These are phyloP conservation scores for Ciconia maguari DNA, from an alignment of 2,113 vertebrate species.

Conservation along the genomic window DNA sequence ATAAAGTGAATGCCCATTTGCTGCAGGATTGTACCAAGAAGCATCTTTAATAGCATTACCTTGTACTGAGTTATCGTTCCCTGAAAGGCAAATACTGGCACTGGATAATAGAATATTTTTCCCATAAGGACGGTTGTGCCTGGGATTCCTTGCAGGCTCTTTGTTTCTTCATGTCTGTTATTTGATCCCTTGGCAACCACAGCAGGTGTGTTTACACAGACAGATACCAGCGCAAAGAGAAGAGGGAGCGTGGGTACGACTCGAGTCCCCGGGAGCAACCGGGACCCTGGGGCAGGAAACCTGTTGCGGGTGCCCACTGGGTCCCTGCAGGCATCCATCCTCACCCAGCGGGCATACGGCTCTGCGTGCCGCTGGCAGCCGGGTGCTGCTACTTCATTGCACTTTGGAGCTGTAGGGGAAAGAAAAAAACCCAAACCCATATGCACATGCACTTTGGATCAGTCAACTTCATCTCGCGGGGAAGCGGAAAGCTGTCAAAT, in stretches of 20 bases:
- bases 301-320: accelerated
- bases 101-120: slow-evolving; percentile 39
- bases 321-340: neutral
- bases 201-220: neutral
- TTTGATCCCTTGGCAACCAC: neutral
- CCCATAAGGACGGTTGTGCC: neutral
- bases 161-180: neutral
- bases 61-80: neutral
- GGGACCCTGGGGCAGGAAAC: neutral
- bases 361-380: accelerated
- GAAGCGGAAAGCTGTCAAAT: neutral
- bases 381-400: neutral
- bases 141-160: slow-evolving; percentile 13
- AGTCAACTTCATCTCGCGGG: accelerated
- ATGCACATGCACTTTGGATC: accelerated
- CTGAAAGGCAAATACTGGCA: slow-evolving; percentile 21
- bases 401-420: neutral
- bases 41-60: slow-evolving; percentile 12
- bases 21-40: neutral
- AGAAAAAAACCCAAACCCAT: neutral
- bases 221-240: neutral
- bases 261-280: neutral
- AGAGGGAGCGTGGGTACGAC: neutral
- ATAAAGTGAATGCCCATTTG: neutral
- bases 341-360: accelerated